A percentile compares a stretch with the other conserved stretches of the same genome.
Evolutionary conservation across 92 coral and sea anemone species (phyloP).

Genomic region (Heliopora coerulea): DNA sequence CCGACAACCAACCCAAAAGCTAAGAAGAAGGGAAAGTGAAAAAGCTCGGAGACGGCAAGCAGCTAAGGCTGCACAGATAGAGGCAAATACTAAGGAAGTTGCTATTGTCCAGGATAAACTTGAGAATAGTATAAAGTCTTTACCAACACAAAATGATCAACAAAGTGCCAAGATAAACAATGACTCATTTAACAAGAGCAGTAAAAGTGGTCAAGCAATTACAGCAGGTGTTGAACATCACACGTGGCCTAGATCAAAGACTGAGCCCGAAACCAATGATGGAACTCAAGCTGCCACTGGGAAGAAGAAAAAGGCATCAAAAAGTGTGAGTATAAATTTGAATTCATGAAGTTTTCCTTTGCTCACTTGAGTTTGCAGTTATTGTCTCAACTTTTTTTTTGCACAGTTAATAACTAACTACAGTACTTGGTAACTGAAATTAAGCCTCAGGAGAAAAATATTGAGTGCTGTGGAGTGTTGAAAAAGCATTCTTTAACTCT

Average conservation of each 20-base stretch:
- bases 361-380: no score
- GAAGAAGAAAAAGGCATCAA: slow-evolving; percentile 35
- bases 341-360: background rate
- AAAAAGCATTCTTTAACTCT: no score
- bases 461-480: no score
- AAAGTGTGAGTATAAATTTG: slow-evolving; percentile 24
- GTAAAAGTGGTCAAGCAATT: background rate
- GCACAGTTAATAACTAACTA: no score
- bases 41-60: slow-evolving; percentile 38
- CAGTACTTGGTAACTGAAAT: no score
- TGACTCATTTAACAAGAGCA: background rate
- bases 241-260: slow-evolving; percentile 36
- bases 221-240: slow-evolving; percentile 16
- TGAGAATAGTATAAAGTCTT: background rate
- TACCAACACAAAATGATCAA: background rate
- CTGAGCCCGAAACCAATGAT: slow-evolving; percentile 15
- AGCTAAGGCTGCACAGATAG: slow-evolving; percentile 37
- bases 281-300: slow-evolving; percentile 19
- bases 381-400: no score
- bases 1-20: slow-evolving; percentile 25
- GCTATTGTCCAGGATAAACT: background rate
- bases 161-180: background rate
- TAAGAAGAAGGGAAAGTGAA: slow-evolving; percentile 38
- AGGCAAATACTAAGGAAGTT: slow-evolving; percentile 28
- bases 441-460: no score